phyloP scores from a whole-genome alignment of 2,113 vertebrate genomes.

The Nothocercus nigrocapillus region DNA sequence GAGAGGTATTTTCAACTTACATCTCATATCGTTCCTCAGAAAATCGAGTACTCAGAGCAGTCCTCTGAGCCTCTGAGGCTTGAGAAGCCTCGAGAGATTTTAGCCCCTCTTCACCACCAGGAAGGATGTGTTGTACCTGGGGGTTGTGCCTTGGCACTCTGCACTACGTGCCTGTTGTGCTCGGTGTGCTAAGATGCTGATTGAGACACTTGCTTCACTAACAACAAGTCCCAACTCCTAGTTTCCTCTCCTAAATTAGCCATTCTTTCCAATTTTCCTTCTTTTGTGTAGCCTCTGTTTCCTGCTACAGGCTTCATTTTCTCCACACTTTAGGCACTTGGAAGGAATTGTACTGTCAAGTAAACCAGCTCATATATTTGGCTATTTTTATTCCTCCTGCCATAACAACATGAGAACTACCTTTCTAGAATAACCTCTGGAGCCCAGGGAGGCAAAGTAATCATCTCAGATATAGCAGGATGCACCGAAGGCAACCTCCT shows the following conservation, averaged over 20 bases:
- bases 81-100: background rate
- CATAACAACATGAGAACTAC: background rate
- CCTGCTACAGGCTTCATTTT: constrained; percentile 24
- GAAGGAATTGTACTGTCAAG: background rate
- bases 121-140: accelerated
- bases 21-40: accelerated
- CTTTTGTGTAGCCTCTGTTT: constrained; percentile 71
- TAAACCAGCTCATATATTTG: background rate
- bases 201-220: background rate
- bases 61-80: background rate
- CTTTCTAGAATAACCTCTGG: constrained; percentile 17
- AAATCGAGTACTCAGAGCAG: background rate
- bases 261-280: constrained; percentile 70
- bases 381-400: constrained; percentile 43
- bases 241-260: constrained; percentile 60
- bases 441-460: constrained; percentile 33
- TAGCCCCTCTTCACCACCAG: background rate
- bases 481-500: background rate
- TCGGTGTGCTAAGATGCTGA: background rate
- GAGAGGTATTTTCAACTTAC: background rate
- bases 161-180: accelerated
- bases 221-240: background rate
- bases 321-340: background rate
- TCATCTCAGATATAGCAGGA: background rate
- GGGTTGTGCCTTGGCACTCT: background rate